Conservation (phyloP, 2,797 vertebrate species). For the Gobio occitaniae region DNA sequence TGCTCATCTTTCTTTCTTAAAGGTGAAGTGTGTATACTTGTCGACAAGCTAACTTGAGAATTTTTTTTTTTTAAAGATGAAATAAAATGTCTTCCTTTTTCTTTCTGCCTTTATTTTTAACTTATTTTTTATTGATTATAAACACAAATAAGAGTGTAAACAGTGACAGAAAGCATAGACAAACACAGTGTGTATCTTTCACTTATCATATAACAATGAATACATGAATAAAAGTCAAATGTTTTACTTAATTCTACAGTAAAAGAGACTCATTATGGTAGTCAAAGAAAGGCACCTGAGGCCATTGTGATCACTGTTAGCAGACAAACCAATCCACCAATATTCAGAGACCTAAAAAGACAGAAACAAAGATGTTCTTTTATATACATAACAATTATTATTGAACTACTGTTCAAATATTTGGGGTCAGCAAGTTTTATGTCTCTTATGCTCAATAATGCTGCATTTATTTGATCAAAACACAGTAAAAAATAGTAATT, state of each 20-base stretch:
- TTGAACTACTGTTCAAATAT: not conserved
- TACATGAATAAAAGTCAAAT: not conserved
- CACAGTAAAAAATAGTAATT: not conserved
- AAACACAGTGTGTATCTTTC: not conserved
- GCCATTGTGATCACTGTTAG: constrained; percentile 72
- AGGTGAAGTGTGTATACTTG: not conserved
- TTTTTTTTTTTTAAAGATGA: not conserved
- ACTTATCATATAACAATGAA: not conserved
- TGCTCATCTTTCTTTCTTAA: not conserved
- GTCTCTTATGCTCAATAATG: not conserved
- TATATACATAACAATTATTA: not conserved
- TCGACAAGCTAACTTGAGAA: not conserved
- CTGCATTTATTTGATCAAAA: not conserved
- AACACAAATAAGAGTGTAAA: too few species aligned
- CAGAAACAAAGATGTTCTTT: constrained; percentile 42
- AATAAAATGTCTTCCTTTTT: not conserved
- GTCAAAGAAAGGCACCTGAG: constrained; percentile 75
- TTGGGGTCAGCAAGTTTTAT: not conserved
- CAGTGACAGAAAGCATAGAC: too few species aligned
- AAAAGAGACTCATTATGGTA: not conserved
- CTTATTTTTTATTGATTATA: too few species aligned
- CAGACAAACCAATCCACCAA: constrained; percentile 91
- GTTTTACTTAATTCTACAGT: not conserved
- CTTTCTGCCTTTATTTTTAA: not conserved
- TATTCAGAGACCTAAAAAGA: constrained; percentile 70